A percentile compares a stretch with the other conserved stretches of the same genome.
Evolutionary conservation across 2,888 invertebrate genomes (phyloP).

Genomic region (Octodonta nipae): DNA sequence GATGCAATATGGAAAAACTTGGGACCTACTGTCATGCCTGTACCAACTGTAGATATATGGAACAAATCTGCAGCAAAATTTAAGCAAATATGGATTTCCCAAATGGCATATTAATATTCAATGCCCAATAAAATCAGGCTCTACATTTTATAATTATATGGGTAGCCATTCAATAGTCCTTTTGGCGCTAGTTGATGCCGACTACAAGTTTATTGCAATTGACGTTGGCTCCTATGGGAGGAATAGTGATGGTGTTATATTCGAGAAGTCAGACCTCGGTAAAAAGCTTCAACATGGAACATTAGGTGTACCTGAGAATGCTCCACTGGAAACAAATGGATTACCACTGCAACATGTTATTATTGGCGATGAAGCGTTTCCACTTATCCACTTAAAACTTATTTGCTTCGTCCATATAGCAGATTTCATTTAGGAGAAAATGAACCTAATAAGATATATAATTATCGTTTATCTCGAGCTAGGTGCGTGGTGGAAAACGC

Average conservation of each 20-base stretch:
- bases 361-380: conserved; percentile 16
- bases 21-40: conserved; percentile 1
- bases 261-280: conserved; percentile 13
- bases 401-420: too few relatives aligned
- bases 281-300: conserved; percentile 7
- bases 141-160: conserved; percentile 14
- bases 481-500: too few relatives aligned
- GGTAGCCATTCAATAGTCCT: conserved; percentile 10
- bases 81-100: conserved; percentile 5
- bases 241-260: conserved; percentile 18
- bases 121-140: conserved; percentile 5
- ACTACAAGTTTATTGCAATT: conserved; percentile 16
- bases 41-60: conserved; percentile 1
- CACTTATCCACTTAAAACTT: too few relatives aligned
- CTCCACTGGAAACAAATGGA: conserved; percentile 9
- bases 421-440: too few relatives aligned
- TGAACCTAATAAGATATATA: too few relatives aligned
- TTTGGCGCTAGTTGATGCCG: conserved; percentile 7
- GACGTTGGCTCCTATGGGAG: conserved; percentile 17
- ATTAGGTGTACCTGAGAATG: conserved; percentile 10
- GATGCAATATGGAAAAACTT: conserved; percentile 5
- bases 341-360: conserved; percentile 13
- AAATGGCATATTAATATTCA: background rate
- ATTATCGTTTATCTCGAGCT: too few relatives aligned
- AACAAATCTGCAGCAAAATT: background rate